Conservation (phyloP, 2,888 invertebrate species). For the Agonopterix arenella region DNA sequence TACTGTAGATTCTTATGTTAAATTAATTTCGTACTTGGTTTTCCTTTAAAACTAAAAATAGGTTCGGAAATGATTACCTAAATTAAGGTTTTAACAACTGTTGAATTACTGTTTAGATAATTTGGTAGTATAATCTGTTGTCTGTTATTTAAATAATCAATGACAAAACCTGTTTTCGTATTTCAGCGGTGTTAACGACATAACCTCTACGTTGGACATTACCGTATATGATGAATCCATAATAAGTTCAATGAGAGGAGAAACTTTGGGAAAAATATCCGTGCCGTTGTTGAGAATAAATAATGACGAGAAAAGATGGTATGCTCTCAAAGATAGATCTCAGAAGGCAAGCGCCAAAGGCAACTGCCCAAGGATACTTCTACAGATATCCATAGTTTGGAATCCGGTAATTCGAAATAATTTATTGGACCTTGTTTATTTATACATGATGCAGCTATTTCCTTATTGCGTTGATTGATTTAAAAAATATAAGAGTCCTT, state of each 20-base stretch:
- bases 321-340: slow-evolving; percentile 53
- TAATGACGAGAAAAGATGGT: slow-evolving; percentile 63
- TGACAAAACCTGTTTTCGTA: slow-evolving; percentile 1
- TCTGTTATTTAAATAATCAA: background rate
- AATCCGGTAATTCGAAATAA: slow-evolving; percentile 48
- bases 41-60: too few relatives aligned
- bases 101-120: background rate
- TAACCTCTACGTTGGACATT: slow-evolving; percentile 60
- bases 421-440: too few relatives aligned
- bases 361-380: slow-evolving; percentile 53
- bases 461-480: too few relatives aligned
- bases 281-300: slow-evolving; percentile 57
- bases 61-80: background rate
- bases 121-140: background rate
- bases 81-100: too few relatives aligned
- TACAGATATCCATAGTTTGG: slow-evolving; percentile 66
- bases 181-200: slow-evolving; percentile 54
- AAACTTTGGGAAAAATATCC: slow-evolving; percentile 54
- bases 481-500: too few relatives aligned
- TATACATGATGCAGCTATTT: too few relatives aligned
- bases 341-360: slow-evolving; percentile 50
- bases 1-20: slow-evolving; percentile 51
- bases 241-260: slow-evolving; percentile 43
- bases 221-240: slow-evolving; percentile 58
- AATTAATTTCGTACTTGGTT: too few relatives aligned